These are phyloP conservation scores for Antechinus stuartii DNA, from an alignment of 2,113 vertebrate species.

Conservation along the genomic window DNA sequence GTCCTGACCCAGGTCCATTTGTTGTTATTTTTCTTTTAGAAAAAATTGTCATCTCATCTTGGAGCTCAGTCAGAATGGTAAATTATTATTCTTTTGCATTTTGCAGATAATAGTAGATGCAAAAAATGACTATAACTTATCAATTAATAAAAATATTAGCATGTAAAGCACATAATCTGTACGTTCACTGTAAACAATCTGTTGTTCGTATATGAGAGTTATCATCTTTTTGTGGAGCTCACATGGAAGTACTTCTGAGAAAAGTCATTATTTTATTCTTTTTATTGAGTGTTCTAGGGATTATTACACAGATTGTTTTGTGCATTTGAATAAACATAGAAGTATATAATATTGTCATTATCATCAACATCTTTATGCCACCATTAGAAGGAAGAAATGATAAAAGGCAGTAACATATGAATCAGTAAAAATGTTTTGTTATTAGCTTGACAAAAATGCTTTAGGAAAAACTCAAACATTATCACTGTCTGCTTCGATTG, in stretches of 20 bases:
- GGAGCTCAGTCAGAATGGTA: neutral
- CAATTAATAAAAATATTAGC: neutral
- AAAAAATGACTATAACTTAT: neutral
- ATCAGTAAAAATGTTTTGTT: neutral
- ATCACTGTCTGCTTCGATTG: conserved; percentile 41
- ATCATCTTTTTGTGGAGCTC: neutral
- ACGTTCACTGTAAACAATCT: neutral
- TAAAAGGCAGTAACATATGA: neutral
- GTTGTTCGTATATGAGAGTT: neutral
- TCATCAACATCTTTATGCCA: neutral
- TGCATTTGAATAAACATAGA: neutral
- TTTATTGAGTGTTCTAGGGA: neutral
- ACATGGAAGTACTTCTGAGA: neutral
- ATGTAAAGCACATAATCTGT: neutral
- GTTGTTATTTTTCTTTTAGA: neutral
- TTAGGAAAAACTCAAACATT: conserved; percentile 38
- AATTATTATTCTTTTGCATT: neutral
- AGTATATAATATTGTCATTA: too few relatives aligned
- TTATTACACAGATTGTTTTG: neutral
- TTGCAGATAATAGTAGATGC: neutral
- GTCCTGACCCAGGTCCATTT: neutral
- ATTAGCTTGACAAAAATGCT: conserved; percentile 17
- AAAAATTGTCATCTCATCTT: neutral
- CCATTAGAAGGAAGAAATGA: neutral
- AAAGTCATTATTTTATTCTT: neutral